phyloP scores from a whole-genome alignment of 2,113 vertebrate genomes.

The Morone saxatilis region DNA sequence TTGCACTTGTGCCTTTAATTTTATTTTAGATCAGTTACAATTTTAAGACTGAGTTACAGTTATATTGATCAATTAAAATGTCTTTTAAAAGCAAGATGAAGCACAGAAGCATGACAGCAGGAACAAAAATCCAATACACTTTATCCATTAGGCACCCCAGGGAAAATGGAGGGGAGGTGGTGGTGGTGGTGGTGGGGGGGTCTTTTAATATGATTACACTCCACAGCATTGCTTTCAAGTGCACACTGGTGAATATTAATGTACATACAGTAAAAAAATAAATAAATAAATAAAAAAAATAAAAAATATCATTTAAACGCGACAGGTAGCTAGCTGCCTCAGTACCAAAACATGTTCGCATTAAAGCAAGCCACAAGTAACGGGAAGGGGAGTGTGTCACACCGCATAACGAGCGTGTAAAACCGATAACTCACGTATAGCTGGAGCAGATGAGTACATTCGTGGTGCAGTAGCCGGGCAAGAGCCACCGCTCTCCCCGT shows the following conservation, averaged over 20 bases:
- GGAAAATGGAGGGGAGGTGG: constrained; percentile 9
- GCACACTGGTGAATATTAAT: neutral
- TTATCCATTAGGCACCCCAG: constrained; percentile 54
- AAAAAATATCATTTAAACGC: neutral
- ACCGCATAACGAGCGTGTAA: neutral
- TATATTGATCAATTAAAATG: constrained; percentile 46
- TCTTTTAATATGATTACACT: constrained; percentile 55
- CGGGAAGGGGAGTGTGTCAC: constrained; percentile 14
- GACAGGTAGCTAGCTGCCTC: constrained; percentile 62
- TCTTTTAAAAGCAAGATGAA: constrained; percentile 12
- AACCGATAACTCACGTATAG: constrained; percentile 81
- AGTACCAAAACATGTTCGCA: constrained; percentile 3
- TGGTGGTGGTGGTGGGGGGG: neutral
- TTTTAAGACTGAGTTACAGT: constrained; percentile 17
- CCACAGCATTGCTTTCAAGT: constrained; percentile 20
- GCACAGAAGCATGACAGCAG: constrained; percentile 17
- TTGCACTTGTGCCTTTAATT: constrained; percentile 13
- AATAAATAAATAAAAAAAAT: neutral
- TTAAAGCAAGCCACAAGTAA: constrained; percentile 21
- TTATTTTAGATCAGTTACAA: neutral
- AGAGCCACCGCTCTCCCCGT: constrained; percentile 75
- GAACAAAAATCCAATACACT: constrained; percentile 56
- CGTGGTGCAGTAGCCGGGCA: constrained; percentile 79
- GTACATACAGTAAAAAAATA: neutral
- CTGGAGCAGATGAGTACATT: constrained; percentile 77